phyloP scores from a whole-genome alignment of 2,113 vertebrate species.

The Siphamia tubifer region DNA sequence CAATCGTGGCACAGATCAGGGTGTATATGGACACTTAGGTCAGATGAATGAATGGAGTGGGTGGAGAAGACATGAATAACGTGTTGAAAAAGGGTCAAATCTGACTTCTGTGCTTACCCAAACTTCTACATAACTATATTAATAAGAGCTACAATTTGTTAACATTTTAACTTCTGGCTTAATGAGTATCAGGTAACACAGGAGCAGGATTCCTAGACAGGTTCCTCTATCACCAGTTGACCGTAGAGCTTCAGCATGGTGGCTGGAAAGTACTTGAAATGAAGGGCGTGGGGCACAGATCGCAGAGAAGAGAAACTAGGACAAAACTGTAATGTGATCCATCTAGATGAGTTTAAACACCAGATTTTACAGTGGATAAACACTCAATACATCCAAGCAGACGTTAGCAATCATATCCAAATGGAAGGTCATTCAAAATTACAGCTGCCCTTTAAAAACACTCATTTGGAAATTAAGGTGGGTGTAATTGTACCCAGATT shows the following conservation, averaged over 20 bases:
- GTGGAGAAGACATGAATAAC: too few relatives aligned
- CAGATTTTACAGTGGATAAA: constrained; percentile 41
- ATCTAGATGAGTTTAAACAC: constrained; percentile 37
- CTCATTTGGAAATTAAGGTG: constrained; percentile 64
- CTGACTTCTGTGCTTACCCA: too few relatives aligned
- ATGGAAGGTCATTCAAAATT: constrained; percentile 57
- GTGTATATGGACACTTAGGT: too few relatives aligned
- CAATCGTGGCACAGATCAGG: too few relatives aligned
- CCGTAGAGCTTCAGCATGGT: neutral
- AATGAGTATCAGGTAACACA: too few relatives aligned
- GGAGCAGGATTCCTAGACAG: too few relatives aligned
- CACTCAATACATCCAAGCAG: constrained; percentile 18
- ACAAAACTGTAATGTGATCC: constrained; percentile 21
- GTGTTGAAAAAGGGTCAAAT: too few relatives aligned
- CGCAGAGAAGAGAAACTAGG: constrained; percentile 11
- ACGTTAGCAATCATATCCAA: constrained; percentile 51
- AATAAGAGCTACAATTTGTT: too few relatives aligned
- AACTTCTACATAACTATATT: too few relatives aligned
- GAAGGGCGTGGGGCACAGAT: neutral
- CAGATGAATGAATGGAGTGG: too few relatives aligned
- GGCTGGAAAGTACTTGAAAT: neutral
- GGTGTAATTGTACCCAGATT: constrained; percentile 74
- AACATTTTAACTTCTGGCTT: too few relatives aligned
- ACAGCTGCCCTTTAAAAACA: constrained; percentile 57
- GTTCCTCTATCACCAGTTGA: neutral